phyloP scores from a whole-genome alignment of 2,797 vertebrate genomes.

The Tapirus indicus region DNA sequence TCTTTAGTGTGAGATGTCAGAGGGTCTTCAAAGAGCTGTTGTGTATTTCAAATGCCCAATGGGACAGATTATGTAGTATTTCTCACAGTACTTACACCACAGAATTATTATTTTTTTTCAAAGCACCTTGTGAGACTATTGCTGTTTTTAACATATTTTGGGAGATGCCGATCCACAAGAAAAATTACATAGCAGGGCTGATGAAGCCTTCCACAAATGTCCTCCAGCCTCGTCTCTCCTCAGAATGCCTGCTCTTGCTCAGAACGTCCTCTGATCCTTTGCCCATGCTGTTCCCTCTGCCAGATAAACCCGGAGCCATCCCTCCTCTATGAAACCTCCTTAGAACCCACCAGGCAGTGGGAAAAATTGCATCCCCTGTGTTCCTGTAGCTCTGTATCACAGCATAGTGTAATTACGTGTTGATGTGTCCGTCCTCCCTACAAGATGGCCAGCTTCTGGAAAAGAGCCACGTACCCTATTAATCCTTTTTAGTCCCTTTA shows the following conservation, averaged over 20 bases:
- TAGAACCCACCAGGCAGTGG: not conserved
- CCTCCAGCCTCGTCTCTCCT: not conserved
- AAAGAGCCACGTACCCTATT: not conserved
- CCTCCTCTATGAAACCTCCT: not conserved
- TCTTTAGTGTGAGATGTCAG: not conserved
- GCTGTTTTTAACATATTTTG: not conserved
- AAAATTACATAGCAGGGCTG: not conserved
- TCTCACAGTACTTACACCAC: not conserved
- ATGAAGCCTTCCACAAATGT: not conserved
- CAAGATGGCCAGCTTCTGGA: not conserved
- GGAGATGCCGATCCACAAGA: not conserved
- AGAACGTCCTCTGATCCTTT: not conserved
- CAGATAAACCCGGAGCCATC: not conserved
- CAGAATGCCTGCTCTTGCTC: not conserved
- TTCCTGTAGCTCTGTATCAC: not conserved
- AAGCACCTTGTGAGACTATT: not conserved
- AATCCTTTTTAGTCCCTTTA: no score
- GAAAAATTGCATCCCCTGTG: not conserved
- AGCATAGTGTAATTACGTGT: no score
- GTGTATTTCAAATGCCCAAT: not conserved
- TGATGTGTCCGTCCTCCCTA: not conserved
- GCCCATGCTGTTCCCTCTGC: not conserved
- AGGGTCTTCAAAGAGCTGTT: not conserved
- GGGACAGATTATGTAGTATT: not conserved
- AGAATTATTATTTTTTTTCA: not conserved